These are phyloP conservation scores for Syncerus caffer DNA, from an alignment of 2,797 vertebrate species.

Conservation along the genomic window DNA sequence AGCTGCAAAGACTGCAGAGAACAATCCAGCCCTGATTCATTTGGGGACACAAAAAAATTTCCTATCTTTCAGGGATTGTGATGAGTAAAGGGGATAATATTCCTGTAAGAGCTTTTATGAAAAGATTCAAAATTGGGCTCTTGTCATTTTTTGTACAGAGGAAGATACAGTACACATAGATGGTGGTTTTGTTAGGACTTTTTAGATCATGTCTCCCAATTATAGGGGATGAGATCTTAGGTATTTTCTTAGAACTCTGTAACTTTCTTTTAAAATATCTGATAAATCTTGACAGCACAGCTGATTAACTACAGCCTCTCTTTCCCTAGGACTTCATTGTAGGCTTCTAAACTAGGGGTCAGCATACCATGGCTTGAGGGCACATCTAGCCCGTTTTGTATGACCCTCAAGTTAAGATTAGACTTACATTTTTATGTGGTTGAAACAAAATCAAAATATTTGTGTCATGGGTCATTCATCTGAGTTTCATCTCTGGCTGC, in stretches of 20 bases:
- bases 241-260: background rate
- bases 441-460: background rate
- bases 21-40: background rate
- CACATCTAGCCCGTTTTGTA: background rate
- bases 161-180: background rate
- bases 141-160: background rate
- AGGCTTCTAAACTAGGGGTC: background rate
- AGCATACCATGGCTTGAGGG: background rate
- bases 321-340: background rate
- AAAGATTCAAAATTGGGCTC: background rate
- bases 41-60: background rate
- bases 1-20: background rate
- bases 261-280: background rate
- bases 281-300: background rate
- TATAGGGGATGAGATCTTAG: background rate
- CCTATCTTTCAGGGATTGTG: background rate
- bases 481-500: background rate
- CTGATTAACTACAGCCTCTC: background rate
- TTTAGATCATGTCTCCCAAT: background rate
- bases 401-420: background rate
- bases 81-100: background rate
- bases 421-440: background rate
- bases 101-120: background rate
- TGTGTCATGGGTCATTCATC: background rate
- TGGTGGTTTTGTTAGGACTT: background rate